Conservation (phyloP, 1,140 invertebrate genomes). For the Scaptomyza pallida region DNA sequence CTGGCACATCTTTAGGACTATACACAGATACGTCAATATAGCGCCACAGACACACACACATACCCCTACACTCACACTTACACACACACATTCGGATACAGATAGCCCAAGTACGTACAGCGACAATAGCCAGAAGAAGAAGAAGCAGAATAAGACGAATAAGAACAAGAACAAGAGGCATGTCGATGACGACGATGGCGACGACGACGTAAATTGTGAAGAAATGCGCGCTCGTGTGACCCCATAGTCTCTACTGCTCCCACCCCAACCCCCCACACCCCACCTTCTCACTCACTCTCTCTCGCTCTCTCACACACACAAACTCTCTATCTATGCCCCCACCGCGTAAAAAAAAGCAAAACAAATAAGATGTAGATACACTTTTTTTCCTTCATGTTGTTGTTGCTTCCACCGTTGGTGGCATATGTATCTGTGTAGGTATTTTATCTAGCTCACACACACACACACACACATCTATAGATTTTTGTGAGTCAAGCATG, state of each 20-base stretch:
- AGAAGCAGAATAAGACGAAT: background rate
- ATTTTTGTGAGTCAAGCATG: slow-evolving; percentile 19
- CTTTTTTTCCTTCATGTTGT: slow-evolving; percentile 55
- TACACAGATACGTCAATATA: slow-evolving; percentile 73
- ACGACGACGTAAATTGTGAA: slow-evolving; percentile 72
- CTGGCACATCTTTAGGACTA: slow-evolving; percentile 68
- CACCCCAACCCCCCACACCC: slow-evolving; percentile 4
- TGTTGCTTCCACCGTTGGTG: slow-evolving; percentile 45
- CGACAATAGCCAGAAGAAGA: slow-evolving; percentile 15
- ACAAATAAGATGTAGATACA: slow-evolving; percentile 83
- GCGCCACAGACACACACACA: slow-evolving; percentile 45
- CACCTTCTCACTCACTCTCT: background rate
- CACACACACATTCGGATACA: slow-evolving; percentile 52
- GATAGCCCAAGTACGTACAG: slow-evolving; percentile 45
- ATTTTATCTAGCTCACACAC: slow-evolving; percentile 35
- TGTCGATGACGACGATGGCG: slow-evolving; percentile 50
- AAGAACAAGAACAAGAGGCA: slow-evolving; percentile 3
- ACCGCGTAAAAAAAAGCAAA: slow-evolving; percentile 56
- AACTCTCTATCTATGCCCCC: slow-evolving; percentile 5
- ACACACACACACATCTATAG: background rate
- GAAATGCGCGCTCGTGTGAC: slow-evolving; percentile 80
- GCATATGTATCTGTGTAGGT: slow-evolving; percentile 30
- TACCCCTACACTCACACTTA: slow-evolving; percentile 29
- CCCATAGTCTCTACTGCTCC: slow-evolving; percentile 55
- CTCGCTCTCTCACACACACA: background rate